Percentiles rank a stretch among this genome's conserved stretches.
Evolutionary conservation across 2,888 invertebrate genomes (phyloP).

Genomic region (Ferdinandea cuprea): DNA sequence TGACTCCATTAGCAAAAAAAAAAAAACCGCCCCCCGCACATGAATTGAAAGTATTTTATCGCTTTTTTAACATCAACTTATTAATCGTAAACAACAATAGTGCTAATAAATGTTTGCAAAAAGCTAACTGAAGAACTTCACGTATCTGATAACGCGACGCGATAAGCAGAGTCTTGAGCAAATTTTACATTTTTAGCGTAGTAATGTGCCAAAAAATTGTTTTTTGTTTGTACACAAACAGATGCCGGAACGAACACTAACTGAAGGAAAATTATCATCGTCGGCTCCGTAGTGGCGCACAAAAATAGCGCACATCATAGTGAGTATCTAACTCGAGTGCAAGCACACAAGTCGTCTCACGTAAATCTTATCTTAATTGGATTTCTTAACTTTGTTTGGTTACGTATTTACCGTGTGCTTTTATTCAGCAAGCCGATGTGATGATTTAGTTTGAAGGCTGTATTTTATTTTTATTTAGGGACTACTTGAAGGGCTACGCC

Average conservation of each 20-base stretch:
- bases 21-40: no score
- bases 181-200: neutral
- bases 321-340: conserved; percentile 37
- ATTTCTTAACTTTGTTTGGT: conserved; percentile 15
- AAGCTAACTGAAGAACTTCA: conserved; percentile 37
- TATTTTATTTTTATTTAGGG: no score
- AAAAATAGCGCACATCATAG: no score
- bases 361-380: conserved; percentile 59
- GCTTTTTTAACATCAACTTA: neutral
- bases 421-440: neutral
- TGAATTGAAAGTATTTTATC: conserved; percentile 8
- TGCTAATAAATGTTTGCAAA: conserved; percentile 23
- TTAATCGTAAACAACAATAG: conserved; percentile 8
- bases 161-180: conserved; percentile 10
- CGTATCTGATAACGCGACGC: conserved; percentile 37
- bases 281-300: no score
- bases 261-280: no score
- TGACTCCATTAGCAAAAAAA: no score
- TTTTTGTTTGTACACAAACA: conserved; percentile 9
- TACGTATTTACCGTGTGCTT: neutral
- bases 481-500: no score
- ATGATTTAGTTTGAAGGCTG: conserved; percentile 1
- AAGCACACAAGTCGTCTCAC: conserved; percentile 33
- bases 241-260: neutral
- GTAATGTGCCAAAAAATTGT: conserved; percentile 29